phyloP scores from a whole-genome alignment of 1,140 invertebrate species.

The Drosophila erecta region DNA sequence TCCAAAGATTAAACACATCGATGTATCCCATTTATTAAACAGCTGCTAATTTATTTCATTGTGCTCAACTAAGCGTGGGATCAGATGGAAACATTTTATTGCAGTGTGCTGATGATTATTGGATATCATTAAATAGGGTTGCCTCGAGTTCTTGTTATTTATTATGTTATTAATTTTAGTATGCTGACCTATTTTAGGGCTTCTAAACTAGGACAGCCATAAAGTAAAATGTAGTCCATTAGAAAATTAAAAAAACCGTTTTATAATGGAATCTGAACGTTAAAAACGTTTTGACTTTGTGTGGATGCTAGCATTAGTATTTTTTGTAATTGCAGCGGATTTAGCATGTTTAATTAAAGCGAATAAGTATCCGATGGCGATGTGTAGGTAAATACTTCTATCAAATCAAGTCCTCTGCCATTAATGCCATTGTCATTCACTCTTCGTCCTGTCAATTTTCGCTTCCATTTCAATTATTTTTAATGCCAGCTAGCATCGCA shows the following conservation, averaged over 20 bases:
- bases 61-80: constrained; percentile 14
- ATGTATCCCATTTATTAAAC: not conserved
- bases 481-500: constrained; percentile 28
- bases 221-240: not conserved
- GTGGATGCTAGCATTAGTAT: too few relatives aligned
- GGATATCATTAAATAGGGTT: not conserved
- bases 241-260: not conserved
- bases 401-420: constrained; percentile 18
- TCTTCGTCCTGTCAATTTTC: constrained; percentile 39
- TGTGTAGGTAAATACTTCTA: not conserved
- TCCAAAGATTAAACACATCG: not conserved
- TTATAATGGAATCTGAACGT: not conserved
- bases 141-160: not conserved
- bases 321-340: not conserved
- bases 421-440: constrained; percentile 44
- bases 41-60: constrained; percentile 22
- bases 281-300: too few relatives aligned
- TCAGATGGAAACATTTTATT: constrained; percentile 7
- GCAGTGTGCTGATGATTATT: constrained; percentile 13
- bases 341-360: constrained; percentile 18
- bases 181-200: constrained; percentile 12
- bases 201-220: not conserved
- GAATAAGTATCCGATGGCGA: constrained; percentile 17
- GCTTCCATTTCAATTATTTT: constrained; percentile 48
- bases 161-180: not conserved